phyloP scores from a whole-genome alignment of 2,797 vertebrate genomes.

The Taeniopygia guttata region DNA sequence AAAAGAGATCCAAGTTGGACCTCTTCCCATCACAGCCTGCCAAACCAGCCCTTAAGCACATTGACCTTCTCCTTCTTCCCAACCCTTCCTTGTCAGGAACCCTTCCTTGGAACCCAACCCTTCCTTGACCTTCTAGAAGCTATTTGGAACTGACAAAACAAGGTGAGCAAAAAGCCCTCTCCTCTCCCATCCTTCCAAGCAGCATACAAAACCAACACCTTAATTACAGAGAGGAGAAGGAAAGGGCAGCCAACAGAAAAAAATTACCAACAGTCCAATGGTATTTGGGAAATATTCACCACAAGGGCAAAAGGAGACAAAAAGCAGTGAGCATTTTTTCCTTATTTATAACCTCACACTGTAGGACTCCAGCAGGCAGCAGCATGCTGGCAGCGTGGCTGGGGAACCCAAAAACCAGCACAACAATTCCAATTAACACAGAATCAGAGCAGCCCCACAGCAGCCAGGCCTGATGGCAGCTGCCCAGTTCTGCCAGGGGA shows the following conservation, averaged over 20 bases:
- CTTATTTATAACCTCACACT: conserved; percentile 21
- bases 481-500: conserved; percentile 38
- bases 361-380: conserved; percentile 48
- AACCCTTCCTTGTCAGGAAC: not conserved
- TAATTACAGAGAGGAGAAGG: not conserved
- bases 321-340: conserved; percentile 31
- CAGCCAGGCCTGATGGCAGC: conserved; percentile 36
- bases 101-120: too few species aligned
- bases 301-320: not conserved
- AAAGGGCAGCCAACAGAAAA: not conserved
- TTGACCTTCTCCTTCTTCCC: not conserved
- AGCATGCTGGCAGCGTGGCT: not conserved
- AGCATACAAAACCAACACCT: fast-evolving
- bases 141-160: fast-evolving
- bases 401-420: conserved; percentile 7
- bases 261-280: not conserved
- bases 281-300: not conserved
- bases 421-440: conserved; percentile 57
- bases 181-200: not conserved
- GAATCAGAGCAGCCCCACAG: conserved; percentile 24
- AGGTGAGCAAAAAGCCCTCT: not conserved
- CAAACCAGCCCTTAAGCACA: not conserved
- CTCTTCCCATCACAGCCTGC: not conserved
- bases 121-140: not conserved
- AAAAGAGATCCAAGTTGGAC: not conserved